Evolutionary conservation across 2,797 vertebrate species (phyloP).

Genomic region (Lepus oiostolus): DNA sequence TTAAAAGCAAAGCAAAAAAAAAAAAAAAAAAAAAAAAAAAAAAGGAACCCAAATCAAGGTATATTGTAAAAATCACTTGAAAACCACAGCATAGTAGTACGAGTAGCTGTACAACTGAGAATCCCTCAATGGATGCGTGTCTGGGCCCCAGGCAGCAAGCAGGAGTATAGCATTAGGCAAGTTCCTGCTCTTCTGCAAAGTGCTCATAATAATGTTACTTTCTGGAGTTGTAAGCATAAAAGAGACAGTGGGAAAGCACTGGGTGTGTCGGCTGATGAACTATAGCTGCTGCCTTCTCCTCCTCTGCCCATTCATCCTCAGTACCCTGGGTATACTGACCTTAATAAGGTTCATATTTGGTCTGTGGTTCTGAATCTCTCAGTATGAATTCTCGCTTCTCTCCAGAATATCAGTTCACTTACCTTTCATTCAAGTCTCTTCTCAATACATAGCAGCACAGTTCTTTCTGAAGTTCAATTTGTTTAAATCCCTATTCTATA

Average conservation of each 20-base stretch:
- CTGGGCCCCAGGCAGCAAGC: not conserved
- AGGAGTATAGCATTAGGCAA: not conserved
- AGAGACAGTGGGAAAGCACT: slow-evolving; percentile 55
- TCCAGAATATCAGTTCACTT: not conserved
- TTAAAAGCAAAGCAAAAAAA: slow-evolving; percentile 33
- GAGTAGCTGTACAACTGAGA: not conserved
- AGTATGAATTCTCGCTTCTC: not conserved
- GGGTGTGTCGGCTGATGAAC: slow-evolving; percentile 15
- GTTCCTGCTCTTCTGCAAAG: not conserved
- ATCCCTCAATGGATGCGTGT: not conserved
- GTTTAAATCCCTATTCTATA: not conserved
- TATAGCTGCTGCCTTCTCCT: not conserved
- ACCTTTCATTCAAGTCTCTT: not conserved
- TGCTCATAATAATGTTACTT: not conserved
- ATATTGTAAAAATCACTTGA: not conserved
- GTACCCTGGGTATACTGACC: not conserved
- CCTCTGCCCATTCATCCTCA: not conserved
- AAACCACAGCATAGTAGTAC: not conserved
- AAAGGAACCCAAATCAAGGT: not conserved
- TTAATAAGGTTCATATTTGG: not conserved
- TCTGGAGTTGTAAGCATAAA: not conserved
- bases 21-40: not conserved
- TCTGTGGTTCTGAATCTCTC: not conserved
- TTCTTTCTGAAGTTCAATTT: not conserved
- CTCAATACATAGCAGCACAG: not conserved